A percentile compares a stretch with the other conserved stretches of the same genome.
Conservation (phyloP, 2,113 vertebrate genomes). For the Romanogobio albipinnatus region DNA sequence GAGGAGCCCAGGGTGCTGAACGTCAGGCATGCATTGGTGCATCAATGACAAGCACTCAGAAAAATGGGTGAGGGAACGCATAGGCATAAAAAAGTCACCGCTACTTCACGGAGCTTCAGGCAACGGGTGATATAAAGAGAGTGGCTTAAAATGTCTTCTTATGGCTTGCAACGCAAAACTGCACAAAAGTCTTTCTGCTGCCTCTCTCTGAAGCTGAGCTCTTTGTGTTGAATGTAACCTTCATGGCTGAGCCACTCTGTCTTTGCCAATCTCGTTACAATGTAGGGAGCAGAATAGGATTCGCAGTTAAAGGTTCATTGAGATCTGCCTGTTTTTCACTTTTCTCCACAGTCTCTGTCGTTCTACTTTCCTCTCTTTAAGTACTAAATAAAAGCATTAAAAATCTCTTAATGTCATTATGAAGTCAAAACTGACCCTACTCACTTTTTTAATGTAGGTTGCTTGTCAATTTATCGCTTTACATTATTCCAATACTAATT, state of each 20-base stretch:
- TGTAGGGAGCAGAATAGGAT: constrained; percentile 27
- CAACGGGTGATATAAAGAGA: constrained; percentile 55
- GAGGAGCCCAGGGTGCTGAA: constrained; percentile 36
- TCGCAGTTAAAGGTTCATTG: constrained; percentile 31
- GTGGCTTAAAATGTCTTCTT: constrained; percentile 44
- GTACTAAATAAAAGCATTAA: neutral
- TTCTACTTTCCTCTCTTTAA: neutral
- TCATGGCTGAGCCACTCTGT: constrained; percentile 44
- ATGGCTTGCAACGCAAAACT: constrained; percentile 25
- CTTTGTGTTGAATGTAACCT: constrained; percentile 52
- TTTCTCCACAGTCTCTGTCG: neutral
- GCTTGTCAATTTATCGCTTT: neutral
- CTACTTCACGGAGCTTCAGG: constrained; percentile 32
- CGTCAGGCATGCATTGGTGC: constrained; percentile 43
- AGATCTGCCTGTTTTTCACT: neutral
- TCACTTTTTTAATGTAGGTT: neutral
- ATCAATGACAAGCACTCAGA: constrained; percentile 43
- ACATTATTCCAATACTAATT: neutral
- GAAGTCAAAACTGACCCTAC: neutral
- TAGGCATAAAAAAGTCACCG: constrained; percentile 26
- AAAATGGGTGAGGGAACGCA: neutral
- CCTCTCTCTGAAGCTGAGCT: constrained; percentile 36
- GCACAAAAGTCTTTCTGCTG: constrained; percentile 40
- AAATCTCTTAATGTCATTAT: neutral
- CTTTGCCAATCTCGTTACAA: constrained; percentile 53